phyloP scores from a whole-genome alignment of 2,113 vertebrate species.

The Dromiciops gliroides region DNA sequence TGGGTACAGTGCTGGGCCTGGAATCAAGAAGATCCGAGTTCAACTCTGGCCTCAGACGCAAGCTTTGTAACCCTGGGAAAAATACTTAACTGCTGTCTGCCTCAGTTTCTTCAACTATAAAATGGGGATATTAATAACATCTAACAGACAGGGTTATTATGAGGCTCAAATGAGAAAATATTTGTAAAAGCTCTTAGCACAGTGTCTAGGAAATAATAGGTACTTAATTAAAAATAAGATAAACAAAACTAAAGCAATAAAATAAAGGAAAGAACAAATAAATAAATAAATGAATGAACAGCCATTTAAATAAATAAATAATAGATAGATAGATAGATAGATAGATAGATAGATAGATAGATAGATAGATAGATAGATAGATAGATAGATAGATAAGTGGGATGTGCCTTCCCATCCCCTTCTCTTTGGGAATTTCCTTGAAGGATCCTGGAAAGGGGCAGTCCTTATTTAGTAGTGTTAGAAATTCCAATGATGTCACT shows the following conservation, averaged over 20 bases:
- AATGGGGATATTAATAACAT: background rate
- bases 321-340: no score
- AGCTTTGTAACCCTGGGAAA: background rate
- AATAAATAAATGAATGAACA: no score
- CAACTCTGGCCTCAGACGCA: background rate
- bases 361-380: no score
- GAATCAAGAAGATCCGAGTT: background rate
- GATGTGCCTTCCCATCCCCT: no score
- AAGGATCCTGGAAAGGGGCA: background rate
- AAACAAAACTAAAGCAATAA: no score
- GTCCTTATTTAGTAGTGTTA: background rate
- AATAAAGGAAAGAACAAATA: no score
- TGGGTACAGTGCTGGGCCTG: background rate
- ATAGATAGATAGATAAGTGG: no score
- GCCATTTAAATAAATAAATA: no score
- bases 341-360: no score
- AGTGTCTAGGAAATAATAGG: background rate
- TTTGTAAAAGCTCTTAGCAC: background rate
- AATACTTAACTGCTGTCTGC: background rate
- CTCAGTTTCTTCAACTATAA: background rate
- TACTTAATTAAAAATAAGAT: background rate
- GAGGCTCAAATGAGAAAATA: background rate
- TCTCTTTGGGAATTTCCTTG: background rate
- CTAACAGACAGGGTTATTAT: background rate
- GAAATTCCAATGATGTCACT: background rate